phyloP scores from a whole-genome alignment of 2,888 invertebrate genomes.

The Malachius bipustulatus region DNA sequence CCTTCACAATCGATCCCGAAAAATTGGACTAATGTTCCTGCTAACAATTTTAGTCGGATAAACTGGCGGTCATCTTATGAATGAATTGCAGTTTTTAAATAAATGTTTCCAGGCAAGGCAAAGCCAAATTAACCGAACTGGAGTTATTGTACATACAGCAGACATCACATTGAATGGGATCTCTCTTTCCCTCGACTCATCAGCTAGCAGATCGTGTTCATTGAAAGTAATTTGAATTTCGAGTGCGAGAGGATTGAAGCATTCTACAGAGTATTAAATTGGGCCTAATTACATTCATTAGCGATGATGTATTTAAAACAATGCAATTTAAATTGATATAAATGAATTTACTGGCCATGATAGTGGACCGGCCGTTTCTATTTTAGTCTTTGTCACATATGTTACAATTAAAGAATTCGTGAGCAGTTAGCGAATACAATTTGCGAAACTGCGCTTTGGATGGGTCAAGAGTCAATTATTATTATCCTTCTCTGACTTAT shows the following conservation, averaged over 20 bases:
- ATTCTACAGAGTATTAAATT: constrained; percentile 1
- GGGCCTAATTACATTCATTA: constrained; percentile 3
- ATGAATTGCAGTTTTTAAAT: no score
- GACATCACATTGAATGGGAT: no score
- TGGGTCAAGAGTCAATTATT: constrained; percentile 34
- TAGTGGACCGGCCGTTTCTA: constrained; percentile 15
- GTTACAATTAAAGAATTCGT: constrained; percentile 28
- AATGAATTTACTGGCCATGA: constrained; percentile 26
- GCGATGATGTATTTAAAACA: constrained; percentile 26
- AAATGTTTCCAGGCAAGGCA: no score
- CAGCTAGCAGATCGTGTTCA: neutral
- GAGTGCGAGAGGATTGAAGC: neutral
- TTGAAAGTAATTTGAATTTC: neutral
- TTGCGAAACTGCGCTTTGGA: constrained; percentile 29
- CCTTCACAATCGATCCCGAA: no score
- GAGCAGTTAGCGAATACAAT: constrained; percentile 28
- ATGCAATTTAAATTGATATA: constrained; percentile 31
- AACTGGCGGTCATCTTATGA: no score
- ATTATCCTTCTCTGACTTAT: no score
- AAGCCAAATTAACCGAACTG: no score
- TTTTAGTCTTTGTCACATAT: constrained; percentile 21
- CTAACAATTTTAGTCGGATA: no score
- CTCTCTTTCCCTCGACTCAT: no score
- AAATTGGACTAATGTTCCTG: no score
- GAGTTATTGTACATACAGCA: no score